Evolutionary conservation across 2,113 vertebrate genomes (phyloP).

Genomic region (Pholis gunnellus): DNA sequence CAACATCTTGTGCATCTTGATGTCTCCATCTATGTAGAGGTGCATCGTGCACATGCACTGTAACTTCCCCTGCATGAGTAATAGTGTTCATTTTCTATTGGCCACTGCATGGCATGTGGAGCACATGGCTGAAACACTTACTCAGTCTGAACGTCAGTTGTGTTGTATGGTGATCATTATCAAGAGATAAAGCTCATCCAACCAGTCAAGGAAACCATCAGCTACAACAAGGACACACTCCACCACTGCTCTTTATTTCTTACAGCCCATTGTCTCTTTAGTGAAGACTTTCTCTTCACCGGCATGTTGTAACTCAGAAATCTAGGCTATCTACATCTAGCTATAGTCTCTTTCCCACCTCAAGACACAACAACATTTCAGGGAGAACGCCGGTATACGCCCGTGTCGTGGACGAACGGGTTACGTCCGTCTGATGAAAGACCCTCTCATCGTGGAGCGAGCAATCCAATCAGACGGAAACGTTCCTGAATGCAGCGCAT

Average conservation of each 20-base stretch:
- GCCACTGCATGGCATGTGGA: not conserved
- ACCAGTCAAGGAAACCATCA: not conserved
- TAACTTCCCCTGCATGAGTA: not conserved
- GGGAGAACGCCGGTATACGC: too few relatives aligned
- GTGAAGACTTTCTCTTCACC: not conserved
- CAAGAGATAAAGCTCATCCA: not conserved
- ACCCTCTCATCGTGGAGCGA: not conserved
- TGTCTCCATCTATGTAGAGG: too few relatives aligned
- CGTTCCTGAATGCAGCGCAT: not conserved
- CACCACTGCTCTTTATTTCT: too few relatives aligned
- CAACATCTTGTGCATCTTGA: too few relatives aligned
- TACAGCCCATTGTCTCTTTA: not conserved
- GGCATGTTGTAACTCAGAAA: not conserved
- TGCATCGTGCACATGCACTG: not conserved
- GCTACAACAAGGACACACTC: too few relatives aligned
- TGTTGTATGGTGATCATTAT: not conserved
- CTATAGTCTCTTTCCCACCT: not conserved
- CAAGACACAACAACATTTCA: too few relatives aligned
- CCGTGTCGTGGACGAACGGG: not conserved
- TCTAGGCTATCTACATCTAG: not conserved
- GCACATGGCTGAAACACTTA: not conserved
- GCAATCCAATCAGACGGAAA: not conserved
- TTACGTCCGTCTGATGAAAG: not conserved
- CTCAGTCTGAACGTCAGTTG: not conserved
- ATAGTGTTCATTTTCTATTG: not conserved